Evolutionary conservation across 2,797 vertebrate genomes (phyloP).

Genomic region (Aeoliscus strigatus): DNA sequence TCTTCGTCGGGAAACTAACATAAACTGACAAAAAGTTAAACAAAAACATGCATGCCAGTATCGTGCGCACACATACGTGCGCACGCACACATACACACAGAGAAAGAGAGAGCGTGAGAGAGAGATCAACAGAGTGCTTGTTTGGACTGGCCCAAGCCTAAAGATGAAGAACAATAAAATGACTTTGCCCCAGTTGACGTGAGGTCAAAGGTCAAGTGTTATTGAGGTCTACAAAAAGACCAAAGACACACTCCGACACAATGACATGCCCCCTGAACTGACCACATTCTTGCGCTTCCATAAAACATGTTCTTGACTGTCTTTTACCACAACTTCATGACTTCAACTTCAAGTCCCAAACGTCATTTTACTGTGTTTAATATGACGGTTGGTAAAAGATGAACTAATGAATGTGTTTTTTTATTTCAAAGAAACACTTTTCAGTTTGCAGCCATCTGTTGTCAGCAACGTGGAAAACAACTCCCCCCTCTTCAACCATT

Average conservation of each 20-base stretch:
- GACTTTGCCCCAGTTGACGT: constrained; percentile 46
- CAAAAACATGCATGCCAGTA: constrained; percentile 22
- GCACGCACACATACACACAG: constrained; percentile 8
- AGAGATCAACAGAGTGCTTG: constrained; percentile 65
- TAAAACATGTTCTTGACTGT: no score
- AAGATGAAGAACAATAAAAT: constrained; percentile 59
- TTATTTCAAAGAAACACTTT: no score
- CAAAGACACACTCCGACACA: neutral
- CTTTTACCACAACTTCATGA: no score
- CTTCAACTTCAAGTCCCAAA: no score
- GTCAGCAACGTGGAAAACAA: no score
- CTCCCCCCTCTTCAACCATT: no score
- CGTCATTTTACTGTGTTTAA: no score
- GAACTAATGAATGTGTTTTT: no score
- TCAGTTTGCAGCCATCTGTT: no score
- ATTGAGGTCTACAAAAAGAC: constrained; percentile 12
- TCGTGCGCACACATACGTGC: constrained; percentile 9
- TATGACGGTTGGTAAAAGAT: no score
- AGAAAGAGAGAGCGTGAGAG: constrained; percentile 55
- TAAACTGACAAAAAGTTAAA: constrained; percentile 32
- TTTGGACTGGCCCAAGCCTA: constrained; percentile 49
- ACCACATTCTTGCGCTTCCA: no score
- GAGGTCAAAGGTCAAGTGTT: constrained; percentile 70
- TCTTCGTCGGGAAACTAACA: constrained; percentile 49
- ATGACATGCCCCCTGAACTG: neutral